phyloP scores from a whole-genome alignment of 2,113 vertebrate species.

The Gallinago undulata region DNA sequence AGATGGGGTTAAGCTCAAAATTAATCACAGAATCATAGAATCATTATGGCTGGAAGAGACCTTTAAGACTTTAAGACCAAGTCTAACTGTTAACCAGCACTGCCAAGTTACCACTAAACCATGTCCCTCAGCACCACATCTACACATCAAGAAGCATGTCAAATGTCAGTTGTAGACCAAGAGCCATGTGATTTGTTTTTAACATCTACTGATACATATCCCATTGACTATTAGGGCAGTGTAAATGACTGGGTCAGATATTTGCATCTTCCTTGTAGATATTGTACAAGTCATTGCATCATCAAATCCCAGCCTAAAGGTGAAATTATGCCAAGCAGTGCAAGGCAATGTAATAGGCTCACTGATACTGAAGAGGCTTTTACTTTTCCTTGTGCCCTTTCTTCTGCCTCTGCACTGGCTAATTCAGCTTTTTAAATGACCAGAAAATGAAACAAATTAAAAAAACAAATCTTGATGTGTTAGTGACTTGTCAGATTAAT shows the following conservation, averaged over 20 bases:
- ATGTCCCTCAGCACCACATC: not conserved
- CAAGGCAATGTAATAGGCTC: not conserved
- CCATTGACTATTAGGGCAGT: not conserved
- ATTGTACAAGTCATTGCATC: not conserved
- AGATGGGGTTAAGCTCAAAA: not conserved
- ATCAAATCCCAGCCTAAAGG: not conserved
- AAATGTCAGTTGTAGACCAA: not conserved
- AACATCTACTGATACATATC: not conserved
- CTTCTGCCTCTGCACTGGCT: not conserved
- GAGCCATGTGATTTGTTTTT: not conserved
- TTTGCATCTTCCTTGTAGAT: not conserved
- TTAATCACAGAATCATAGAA: not conserved
- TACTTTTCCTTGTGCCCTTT: not conserved
- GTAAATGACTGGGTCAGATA: not conserved
- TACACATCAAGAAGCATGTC: not conserved
- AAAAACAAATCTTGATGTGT: too few species aligned
- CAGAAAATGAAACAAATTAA: not conserved
- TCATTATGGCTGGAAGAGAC: not conserved
- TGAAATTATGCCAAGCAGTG: not conserved
- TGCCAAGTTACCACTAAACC: not conserved
- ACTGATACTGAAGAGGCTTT: not conserved
- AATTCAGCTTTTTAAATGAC: not conserved
- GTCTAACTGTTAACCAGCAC: not conserved
- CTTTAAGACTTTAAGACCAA: not conserved
- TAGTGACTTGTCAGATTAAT: not conserved